A percentile compares a stretch with the other conserved stretches of the same genome.
Evolutionary conservation across 2,888 invertebrate genomes (phyloP).

Genomic region (Bimastos eiseni): DNA sequence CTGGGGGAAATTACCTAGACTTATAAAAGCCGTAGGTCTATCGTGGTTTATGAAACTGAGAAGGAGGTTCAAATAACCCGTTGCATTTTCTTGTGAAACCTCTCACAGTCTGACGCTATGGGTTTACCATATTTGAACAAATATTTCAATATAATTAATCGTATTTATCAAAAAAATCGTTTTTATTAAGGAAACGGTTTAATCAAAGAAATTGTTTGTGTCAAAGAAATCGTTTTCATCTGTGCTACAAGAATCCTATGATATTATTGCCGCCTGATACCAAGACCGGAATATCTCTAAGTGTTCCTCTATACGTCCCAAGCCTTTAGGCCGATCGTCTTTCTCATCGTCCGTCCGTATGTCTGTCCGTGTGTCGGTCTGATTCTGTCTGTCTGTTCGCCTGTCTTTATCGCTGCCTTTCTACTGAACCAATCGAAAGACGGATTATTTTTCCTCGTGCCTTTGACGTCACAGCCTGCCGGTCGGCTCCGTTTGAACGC

Average conservation of each 20-base stretch:
- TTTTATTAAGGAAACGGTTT: neutral
- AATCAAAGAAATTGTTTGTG: too few relatives aligned
- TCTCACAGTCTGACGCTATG: neutral
- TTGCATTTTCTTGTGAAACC: neutral
- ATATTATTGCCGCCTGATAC: neutral
- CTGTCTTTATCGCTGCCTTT: neutral
- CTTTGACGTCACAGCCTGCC: slow-evolving; percentile 13
- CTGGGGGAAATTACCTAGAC: too few relatives aligned
- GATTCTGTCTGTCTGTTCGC: neutral
- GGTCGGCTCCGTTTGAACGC: neutral
- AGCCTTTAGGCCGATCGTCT: neutral
- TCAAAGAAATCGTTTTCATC: neutral
- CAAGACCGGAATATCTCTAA: neutral
- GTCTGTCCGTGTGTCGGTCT: neutral
- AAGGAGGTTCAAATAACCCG: neutral
- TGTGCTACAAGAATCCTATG: neutral
- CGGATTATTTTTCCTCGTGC: neutral
- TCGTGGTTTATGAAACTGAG: too few relatives aligned
- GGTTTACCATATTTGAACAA: neutral
- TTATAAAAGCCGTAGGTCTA: too few relatives aligned
- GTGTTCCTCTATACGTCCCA: neutral
- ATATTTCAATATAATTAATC: neutral
- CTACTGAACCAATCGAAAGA: slow-evolving; percentile 5
- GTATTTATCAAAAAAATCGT: too few relatives aligned
- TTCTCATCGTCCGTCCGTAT: neutral